Conservation (phyloP, 2,113 vertebrate genomes). For the Mus pahari region DNA sequence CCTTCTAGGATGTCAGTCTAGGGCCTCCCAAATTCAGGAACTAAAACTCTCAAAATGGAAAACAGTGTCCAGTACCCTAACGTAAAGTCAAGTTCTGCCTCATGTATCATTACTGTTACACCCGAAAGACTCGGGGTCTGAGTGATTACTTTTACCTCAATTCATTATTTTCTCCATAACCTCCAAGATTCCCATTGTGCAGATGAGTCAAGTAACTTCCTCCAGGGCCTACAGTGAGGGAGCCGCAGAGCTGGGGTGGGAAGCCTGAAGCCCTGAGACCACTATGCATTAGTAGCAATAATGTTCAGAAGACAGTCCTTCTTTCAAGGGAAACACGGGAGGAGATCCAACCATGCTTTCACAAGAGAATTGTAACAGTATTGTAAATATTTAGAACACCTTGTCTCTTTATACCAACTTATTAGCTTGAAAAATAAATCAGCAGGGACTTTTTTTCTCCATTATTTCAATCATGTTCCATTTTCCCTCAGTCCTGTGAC, state of each 20-base stretch:
- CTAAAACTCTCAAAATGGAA: background rate
- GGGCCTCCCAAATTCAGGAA: constrained; percentile 7
- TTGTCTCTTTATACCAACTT: constrained; percentile 38
- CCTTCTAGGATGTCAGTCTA: background rate
- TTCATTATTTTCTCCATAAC: background rate
- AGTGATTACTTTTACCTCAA: constrained; percentile 5
- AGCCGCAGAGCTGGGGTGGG: background rate
- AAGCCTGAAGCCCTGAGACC: background rate
- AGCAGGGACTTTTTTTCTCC: background rate
- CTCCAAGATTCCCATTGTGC: background rate
- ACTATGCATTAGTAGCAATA: background rate
- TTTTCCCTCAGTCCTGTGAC: background rate
- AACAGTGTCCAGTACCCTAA: background rate
- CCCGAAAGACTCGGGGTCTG: background rate
- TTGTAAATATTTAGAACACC: background rate
- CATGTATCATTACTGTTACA: background rate
- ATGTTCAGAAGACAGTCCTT: background rate
- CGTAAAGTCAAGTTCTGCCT: background rate
- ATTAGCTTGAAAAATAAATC: constrained; percentile 47
- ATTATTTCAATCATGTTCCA: background rate
- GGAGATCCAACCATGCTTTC: constrained; percentile 45
- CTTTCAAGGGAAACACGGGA: background rate
- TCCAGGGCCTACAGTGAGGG: background rate
- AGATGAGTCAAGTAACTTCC: background rate
- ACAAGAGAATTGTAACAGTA: constrained; percentile 12